These are phyloP conservation scores for Penaeus monodon DNA, from an alignment of 2,888 invertebrate genomes.

Conservation along the genomic window DNA sequence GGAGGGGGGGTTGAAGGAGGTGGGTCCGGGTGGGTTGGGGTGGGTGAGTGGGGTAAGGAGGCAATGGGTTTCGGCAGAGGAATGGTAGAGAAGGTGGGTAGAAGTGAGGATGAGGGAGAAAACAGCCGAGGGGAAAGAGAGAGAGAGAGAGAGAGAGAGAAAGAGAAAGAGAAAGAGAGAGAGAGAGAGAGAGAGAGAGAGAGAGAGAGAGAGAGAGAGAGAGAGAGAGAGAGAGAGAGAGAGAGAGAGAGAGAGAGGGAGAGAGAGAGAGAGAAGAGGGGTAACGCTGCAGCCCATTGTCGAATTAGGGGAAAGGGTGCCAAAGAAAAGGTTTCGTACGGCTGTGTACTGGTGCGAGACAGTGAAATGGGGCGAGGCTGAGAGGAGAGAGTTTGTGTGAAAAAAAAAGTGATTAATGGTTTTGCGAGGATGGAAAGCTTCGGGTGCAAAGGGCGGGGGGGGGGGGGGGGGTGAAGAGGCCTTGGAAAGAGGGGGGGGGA, in stretches of 20 bases:
- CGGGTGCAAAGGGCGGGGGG: too few species aligned
- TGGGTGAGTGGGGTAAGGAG: neutral
- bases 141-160: neutral
- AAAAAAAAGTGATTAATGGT: too few species aligned
- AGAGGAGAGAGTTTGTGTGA: too few species aligned
- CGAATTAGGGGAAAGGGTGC: neutral
- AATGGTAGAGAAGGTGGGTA: neutral
- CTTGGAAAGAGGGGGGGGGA: too few species aligned
- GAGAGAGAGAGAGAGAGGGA: too few species aligned
- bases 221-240: too few species aligned
- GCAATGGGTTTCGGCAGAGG: neutral
- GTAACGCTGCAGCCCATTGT: too few species aligned
- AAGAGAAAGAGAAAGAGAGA: neutral
- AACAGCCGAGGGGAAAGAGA: neutral
- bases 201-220: neutral
- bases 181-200: neutral
- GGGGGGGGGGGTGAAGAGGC: too few species aligned
- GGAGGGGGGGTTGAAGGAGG: neutral
- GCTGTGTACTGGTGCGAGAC: too few species aligned
- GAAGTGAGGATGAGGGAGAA: neutral
- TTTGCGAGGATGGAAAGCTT: too few species aligned
- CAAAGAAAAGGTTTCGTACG: neutral
- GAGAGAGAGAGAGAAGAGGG: too few species aligned
- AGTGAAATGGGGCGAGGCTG: too few species aligned
- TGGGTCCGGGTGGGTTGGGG: neutral